A percentile compares a stretch with the other conserved stretches of the same genome.
phyloP scores from a whole-genome alignment of 2,797 vertebrate genomes.

The Lerista edwardsae region DNA sequence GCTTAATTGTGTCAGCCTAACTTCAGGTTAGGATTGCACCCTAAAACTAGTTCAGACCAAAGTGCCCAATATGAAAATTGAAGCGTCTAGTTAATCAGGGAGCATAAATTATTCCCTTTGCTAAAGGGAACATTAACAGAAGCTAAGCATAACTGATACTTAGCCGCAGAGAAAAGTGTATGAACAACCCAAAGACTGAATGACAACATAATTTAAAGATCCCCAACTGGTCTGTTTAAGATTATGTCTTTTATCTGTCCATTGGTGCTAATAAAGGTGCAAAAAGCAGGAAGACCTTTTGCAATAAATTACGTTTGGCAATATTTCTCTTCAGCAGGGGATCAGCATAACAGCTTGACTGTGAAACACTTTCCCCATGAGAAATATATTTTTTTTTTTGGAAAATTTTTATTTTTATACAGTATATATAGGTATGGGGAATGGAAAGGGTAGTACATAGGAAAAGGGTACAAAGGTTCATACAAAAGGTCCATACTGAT shows the following conservation, averaged over 20 bases:
- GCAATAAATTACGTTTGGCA: constrained; percentile 34
- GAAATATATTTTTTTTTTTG: too few relatives aligned
- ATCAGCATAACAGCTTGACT: neutral
- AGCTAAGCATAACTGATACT: neutral
- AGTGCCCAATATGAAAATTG: neutral
- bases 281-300: constrained; percentile 5
- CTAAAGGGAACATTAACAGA: neutral
- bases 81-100: neutral
- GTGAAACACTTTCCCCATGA: constrained; percentile 20
- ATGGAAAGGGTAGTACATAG: too few relatives aligned
- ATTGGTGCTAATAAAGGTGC: constrained; percentile 48
- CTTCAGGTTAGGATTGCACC: too few relatives aligned
- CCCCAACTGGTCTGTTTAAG: neutral
- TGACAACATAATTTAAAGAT: neutral
- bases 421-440: too few relatives aligned
- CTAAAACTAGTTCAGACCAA: neutral
- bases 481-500: too few relatives aligned
- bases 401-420: too few relatives aligned
- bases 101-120: neutral
- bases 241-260: constrained; percentile 40
- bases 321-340: constrained; percentile 22
- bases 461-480: too few relatives aligned
- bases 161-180: constrained; percentile 1
- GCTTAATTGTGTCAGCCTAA: too few relatives aligned
- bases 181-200: neutral